Percentiles rank a stretch among this genome's conserved stretches.
Evolutionary conservation across 2,113 vertebrate genomes (phyloP).

Genomic region (Rhadina sibilatrix): DNA sequence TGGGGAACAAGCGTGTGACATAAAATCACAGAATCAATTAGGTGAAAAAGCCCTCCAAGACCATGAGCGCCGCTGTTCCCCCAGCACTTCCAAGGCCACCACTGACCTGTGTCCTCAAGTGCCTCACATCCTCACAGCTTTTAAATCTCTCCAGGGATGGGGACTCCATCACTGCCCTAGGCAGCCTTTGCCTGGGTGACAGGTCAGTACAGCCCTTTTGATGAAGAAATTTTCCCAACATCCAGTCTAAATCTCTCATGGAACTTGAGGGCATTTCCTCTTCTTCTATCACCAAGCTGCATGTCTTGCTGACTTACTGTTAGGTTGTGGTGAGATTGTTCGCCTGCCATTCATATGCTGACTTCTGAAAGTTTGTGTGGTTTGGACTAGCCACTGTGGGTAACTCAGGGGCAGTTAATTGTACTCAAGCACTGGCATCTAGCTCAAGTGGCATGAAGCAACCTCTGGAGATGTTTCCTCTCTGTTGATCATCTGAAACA

Average conservation of each 20-base stretch:
- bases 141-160: background rate
- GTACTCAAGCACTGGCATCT: background rate
- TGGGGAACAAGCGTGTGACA: background rate
- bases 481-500: background rate
- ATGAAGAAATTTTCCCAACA: background rate
- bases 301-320: background rate
- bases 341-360: accelerated
- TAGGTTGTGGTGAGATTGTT: background rate
- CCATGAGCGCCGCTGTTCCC: background rate
- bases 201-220: background rate
- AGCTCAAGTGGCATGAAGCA: background rate
- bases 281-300: background rate
- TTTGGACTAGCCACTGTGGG: background rate
- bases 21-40: background rate
- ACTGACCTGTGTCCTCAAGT: accelerated
- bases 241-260: background rate
- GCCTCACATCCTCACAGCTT: accelerated
- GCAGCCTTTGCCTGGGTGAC: background rate
- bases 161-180: background rate
- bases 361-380: background rate
- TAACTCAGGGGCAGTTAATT: background rate
- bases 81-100: background rate
- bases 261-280: background rate
- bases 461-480: background rate
- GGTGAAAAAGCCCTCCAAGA: background rate